Evolutionary conservation across 2,797 vertebrate species (phyloP), one percentile per base, ranked within the genome.

Genomic region (Pangasius sanitwongsei): DNA sequence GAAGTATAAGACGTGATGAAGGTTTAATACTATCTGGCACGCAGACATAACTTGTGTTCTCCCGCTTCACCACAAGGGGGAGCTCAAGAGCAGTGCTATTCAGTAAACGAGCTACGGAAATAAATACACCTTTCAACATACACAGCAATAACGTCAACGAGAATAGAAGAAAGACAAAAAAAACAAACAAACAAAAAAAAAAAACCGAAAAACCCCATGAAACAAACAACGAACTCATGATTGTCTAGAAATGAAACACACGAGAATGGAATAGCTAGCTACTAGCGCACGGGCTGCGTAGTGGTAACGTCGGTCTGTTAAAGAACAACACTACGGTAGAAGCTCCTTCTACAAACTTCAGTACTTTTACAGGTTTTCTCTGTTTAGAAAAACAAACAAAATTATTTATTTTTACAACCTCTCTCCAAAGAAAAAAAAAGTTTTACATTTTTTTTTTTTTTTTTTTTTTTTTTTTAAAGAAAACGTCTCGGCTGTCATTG

Each of bases 31-130:
- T 97, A 97, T 97, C 95, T 93, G 97, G 97, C 97, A 97, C 97
- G 96, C 97, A 96, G 95, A 97, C 95, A 87, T 83, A 57, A 87
- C 57, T 50, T 67, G 94, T 97, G 95, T 94, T 96, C 97, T 97
- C 86, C 72, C 91, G 89, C 92, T 93, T 92, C 91, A 93, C 93
- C 86, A 88, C 20, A 69, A 85, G 89, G 86, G 83, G 86, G 85
- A 95, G 96, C 96, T 96, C 94, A 95, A 94, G 97, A 98, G 97
- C 98, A 99, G 98, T 99, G 98, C 98, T 98, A 96, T 98, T 96
- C 94, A 97, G 98, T 97, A 97, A 98, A 99, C 98, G 97, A 98
- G 98, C 98, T 97, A 97, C 95, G 96, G 97, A 99, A 99, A 99
- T 99, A 99, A 99, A 99, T 99, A 99, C 97, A 98, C 94, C 95